A percentile compares a stretch with the other conserved stretches of the same genome.
These are phyloP conservation scores for Drosophila erecta DNA, from an alignment of 1,140 invertebrate species.

Conservation along the genomic window DNA sequence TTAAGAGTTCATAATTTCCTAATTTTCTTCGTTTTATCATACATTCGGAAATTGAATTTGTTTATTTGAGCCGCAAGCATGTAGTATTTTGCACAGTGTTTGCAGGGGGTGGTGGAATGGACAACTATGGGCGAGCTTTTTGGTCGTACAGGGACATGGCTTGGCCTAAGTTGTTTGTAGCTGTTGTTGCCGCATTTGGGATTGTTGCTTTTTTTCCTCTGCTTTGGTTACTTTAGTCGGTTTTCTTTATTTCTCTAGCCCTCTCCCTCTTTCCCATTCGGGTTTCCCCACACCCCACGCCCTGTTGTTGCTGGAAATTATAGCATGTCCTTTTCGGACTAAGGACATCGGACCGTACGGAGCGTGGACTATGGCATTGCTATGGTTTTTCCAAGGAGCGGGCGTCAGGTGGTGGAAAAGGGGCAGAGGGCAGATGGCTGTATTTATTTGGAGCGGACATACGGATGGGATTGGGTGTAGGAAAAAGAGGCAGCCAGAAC, in stretches of 20 bases:
- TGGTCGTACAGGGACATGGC: slow-evolving; percentile 48
- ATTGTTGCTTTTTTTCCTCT: slow-evolving; percentile 55
- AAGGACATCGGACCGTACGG: slow-evolving; percentile 50
- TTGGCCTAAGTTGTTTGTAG: slow-evolving; percentile 75
- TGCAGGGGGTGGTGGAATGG: slow-evolving; percentile 10
- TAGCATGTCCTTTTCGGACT: slow-evolving; percentile 80
- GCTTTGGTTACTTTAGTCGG: slow-evolving; percentile 72
- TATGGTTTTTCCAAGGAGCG: slow-evolving; percentile 61
- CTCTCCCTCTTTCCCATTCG: slow-evolving; percentile 9
- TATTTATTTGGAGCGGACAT: slow-evolving; percentile 58
- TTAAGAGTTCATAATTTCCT: neutral
- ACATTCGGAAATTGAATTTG: too few species aligned
- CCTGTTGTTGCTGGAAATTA: slow-evolving; percentile 75
- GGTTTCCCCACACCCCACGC: neutral
- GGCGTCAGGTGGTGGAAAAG: slow-evolving; percentile 58
- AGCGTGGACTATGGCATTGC: slow-evolving; percentile 68
- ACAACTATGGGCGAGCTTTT: slow-evolving; percentile 76
- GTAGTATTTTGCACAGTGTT: neutral
- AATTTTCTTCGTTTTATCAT: neutral
- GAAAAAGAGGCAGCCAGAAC: slow-evolving; percentile 32
- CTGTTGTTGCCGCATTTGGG: slow-evolving; percentile 29
- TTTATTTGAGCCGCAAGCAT: too few species aligned
- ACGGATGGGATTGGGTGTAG: slow-evolving; percentile 10
- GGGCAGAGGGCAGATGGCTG: slow-evolving; percentile 22
- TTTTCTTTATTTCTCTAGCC: slow-evolving; percentile 49